Evolutionary conservation across 2,888 invertebrate genomes (phyloP), one percentile per base, ranked within the genome.

Genomic region (Ormyrus thymus): DNA sequence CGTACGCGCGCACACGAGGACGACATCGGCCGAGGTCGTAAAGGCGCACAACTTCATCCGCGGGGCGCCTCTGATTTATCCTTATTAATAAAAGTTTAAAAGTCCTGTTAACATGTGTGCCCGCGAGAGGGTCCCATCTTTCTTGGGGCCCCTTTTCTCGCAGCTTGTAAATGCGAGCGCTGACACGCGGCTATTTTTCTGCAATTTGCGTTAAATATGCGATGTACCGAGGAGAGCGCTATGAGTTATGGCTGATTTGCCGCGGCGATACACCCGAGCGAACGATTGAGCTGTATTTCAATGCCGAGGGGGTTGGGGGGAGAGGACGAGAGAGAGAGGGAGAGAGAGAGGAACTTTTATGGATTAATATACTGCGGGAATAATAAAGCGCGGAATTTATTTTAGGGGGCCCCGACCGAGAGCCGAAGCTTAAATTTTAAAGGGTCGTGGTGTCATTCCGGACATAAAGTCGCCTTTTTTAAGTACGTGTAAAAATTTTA

Each of bases 71-170:
- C 87, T 88, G 88, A 89, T 89, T 89, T 89, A 89, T 89, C 86
- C 87, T 88, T 89, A 89, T 89, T 89, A 89, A 89, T 89, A 89
- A 89, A 87, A 88, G 84, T 85, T 87, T 87, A 85, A 85, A 86
- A 86, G 85, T 85, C 86, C 87, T 88, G 88, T 88, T 88, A 86
- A 88, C 89, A 87, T 88, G 86, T 74, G 76, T 69, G 79, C 46
- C 51, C 73, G 66, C 74, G 68, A 70, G 65, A 69, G 64, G 69
- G 61, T 59, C 55, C 29, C 10, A 7, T 45, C 55, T 56, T 56
- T 72, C 53, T 77, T 72, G 65, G 59, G 29, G 29, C 29, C n/a
- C 58, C 66, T 72, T 61, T 77, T 77, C 71, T 62, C 74, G 50
- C 69, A 64, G 66, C 73, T 78, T 78, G 76, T 76, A 76, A 70